A percentile compares a stretch with the other conserved stretches of the same genome.
Conservation (phyloP, 2,113 vertebrate genomes). For the Centrocercus urophasianus region DNA sequence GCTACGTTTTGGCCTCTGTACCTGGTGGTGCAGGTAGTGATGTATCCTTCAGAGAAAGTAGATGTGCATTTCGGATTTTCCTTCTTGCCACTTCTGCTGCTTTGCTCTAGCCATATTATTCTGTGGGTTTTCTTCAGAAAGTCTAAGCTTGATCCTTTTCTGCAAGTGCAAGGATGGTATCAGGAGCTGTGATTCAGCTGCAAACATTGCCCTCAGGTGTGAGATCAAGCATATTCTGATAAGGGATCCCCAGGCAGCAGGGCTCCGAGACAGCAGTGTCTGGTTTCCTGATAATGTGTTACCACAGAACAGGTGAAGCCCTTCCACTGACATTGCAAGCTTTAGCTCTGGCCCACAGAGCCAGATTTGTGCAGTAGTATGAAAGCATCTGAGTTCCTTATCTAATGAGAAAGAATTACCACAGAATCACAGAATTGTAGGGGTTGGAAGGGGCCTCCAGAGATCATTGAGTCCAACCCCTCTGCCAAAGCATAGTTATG, state of each 20-base stretch:
- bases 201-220: background rate
- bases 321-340: background rate
- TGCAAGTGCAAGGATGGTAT: background rate
- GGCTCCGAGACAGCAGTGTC: background rate
- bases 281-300: background rate
- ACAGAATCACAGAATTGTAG: no score
- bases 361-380: background rate
- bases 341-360: background rate
- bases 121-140: background rate
- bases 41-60: background rate
- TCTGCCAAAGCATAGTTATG: no score
- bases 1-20: accelerated
- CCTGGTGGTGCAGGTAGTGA: background rate
- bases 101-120: background rate
- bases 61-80: background rate
- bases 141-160: background rate
- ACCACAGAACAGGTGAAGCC: background rate
- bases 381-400: background rate
- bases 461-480: no score
- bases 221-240: background rate
- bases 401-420: background rate
- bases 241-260: background rate
- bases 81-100: background rate
- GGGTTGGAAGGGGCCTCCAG: no score
- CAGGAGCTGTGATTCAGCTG: background rate